phyloP scores from a whole-genome alignment of 1,140 invertebrate species.

The Asbolus verrucosus region DNA sequence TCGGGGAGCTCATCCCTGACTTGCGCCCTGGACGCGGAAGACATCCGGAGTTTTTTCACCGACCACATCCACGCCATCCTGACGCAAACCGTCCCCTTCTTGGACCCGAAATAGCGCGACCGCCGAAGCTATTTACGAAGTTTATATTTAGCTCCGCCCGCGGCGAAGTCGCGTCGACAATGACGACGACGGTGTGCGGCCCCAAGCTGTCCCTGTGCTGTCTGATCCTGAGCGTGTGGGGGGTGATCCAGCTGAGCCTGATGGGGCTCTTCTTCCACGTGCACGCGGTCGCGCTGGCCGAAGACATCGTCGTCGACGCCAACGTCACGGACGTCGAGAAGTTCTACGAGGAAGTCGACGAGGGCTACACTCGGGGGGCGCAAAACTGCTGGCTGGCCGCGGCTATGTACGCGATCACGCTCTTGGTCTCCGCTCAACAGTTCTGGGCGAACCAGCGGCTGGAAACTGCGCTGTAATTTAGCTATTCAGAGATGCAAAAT shows the following conservation, averaged over 20 bases:
- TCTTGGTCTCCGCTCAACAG: neutral
- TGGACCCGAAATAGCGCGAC: too few species aligned
- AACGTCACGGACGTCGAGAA: neutral
- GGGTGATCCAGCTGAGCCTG: constrained; percentile 84
- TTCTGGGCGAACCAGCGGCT: constrained; percentile 1
- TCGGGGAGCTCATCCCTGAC: too few species aligned
- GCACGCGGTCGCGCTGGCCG: neutral
- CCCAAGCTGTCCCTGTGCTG: constrained; percentile 91
- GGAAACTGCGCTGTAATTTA: too few species aligned
- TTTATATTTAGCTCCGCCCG: too few species aligned
- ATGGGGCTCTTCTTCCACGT: constrained; percentile 13
- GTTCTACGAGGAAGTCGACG: constrained; percentile 2
- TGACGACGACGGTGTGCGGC: constrained; percentile 87
- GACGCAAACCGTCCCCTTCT: too few species aligned
- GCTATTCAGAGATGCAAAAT: too few species aligned
- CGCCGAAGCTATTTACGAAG: too few species aligned
- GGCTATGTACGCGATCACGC: neutral
- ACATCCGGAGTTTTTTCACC: too few species aligned
- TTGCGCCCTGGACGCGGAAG: too few species aligned
- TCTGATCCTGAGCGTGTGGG: constrained; percentile 89
- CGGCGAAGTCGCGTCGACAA: too few species aligned
- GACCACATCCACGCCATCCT: too few species aligned
- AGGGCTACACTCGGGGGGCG: neutral
- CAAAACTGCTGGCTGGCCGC: neutral
- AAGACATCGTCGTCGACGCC: neutral